Base-by-base conservation (phyloP, 2,113 vertebrate species). In the Sander vitreus region DNA sequence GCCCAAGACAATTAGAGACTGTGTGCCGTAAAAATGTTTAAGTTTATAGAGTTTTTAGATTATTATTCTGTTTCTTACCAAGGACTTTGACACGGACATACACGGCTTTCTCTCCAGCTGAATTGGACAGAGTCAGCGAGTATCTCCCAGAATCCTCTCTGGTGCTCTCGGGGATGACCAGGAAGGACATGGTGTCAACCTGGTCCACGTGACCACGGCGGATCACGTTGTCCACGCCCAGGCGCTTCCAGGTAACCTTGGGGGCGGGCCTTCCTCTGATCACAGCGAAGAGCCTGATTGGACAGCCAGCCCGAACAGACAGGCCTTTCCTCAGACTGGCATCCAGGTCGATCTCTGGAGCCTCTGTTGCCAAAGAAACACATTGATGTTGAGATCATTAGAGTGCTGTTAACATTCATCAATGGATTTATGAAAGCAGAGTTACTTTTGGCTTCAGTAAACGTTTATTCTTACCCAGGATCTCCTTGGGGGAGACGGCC, bases 61-160 rank as follows among this genome's bases (percentile, higher is more conserved):
- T 11, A 4, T 43, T 19, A 11, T 80, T 57, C 2, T 6, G 33
- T 68, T 76, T 67, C 96, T 90, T 86, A 99, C 98, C 98, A 21
- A 99, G 93, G 36, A 99, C 98, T 95, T 97, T 99, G 86, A 99
- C 98, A 2, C 97, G 97, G 66, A 99, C 98, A 76, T 95, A 99
- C 23, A 99, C 95, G 6, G 98, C 97, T 87, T 99, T 99, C 95
- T 99, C 98, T 94, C 98, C 98, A 51, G 97, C 97, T 54, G 95
- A 91, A 87, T 98, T 99, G 73, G 97, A 97, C 78, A 99, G 95
- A 0, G 96, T 97, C 90, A 99, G 83, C 10, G 96, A 97, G 76
- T 99, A 99, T 96, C 92, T 98, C 87, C 98, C 98, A 19, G 98
- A 99, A 88, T 99, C 98, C 65, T 99, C 98, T 85, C 98, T 97